Conservation (phyloP, 2,797 vertebrate genomes). For the Psittacula derbiana region DNA sequence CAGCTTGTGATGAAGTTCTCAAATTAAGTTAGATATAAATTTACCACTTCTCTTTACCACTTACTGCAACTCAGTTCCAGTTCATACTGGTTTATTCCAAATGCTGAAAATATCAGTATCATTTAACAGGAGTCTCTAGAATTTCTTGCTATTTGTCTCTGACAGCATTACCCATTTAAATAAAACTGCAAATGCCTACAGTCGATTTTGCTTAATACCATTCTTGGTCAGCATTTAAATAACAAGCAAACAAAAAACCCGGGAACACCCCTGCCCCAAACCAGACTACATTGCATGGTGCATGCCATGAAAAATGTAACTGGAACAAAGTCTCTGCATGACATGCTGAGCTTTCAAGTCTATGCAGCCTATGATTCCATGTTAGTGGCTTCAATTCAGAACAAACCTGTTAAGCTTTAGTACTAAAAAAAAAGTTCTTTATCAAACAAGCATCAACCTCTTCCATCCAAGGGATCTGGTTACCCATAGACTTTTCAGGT, state of each 20-base stretch:
- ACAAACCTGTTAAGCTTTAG: not conserved
- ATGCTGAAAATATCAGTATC: not conserved
- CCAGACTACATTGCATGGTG: not conserved
- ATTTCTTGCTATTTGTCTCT: not conserved
- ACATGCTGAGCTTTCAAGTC: slow-evolving; percentile 13
- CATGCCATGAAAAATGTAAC: not conserved
- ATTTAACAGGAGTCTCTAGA: not conserved
- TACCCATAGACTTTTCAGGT: slow-evolving; percentile 57
- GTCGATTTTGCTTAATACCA: not conserved
- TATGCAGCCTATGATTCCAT: not conserved
- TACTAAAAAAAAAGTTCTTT: not conserved
- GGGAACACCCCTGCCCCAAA: not conserved
- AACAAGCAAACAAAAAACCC: not conserved
- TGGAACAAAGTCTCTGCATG: not conserved
- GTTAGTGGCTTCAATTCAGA: not conserved
- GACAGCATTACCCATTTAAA: not conserved
- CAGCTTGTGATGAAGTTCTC: not conserved
- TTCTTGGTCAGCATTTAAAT: not conserved
- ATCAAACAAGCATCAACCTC: not conserved
- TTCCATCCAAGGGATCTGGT: not conserved
- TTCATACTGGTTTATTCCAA: slow-evolving; percentile 4
- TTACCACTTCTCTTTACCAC: not conserved
- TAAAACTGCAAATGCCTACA: not conserved
- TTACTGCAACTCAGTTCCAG: not conserved
- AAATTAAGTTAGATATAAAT: slow-evolving; percentile 19